A percentile compares a stretch with the other conserved stretches of the same genome.
Evolutionary conservation across 2,797 vertebrate species (phyloP).

Genomic region (Rallus crepitans): DNA sequence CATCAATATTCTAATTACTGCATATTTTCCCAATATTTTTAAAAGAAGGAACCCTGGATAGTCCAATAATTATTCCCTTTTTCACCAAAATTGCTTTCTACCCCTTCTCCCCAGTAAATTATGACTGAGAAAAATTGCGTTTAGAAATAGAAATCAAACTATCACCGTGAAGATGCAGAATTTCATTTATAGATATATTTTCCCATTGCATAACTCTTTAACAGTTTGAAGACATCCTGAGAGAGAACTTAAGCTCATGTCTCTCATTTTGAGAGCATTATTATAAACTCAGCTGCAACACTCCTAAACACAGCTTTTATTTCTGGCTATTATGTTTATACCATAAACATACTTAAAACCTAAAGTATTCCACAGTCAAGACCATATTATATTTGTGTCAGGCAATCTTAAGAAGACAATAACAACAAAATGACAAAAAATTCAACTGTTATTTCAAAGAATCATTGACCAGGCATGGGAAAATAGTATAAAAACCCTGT

Average conservation of each 20-base stretch:
- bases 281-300: not conserved
- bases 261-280: not conserved
- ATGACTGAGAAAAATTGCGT: not conserved
- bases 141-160: not conserved
- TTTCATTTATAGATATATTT: not conserved
- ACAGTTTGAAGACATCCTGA: not conserved
- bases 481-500: not conserved
- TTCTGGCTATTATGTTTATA: not conserved
- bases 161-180: not conserved
- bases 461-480: not conserved
- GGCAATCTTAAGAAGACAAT: not conserved
- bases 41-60: not conserved
- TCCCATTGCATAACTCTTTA: not conserved
- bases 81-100: not conserved
- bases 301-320: not conserved
- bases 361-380: not conserved
- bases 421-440: not conserved
- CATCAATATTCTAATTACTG: not conserved
- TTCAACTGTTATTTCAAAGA: not conserved
- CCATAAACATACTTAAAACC: not conserved
- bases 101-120: not conserved
- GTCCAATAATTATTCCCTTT: not conserved
- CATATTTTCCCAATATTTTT: not conserved
- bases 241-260: not conserved
- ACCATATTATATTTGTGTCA: not conserved